phyloP scores from a whole-genome alignment of 2,888 invertebrate species.

The Ceratothoa steindachneri region DNA sequence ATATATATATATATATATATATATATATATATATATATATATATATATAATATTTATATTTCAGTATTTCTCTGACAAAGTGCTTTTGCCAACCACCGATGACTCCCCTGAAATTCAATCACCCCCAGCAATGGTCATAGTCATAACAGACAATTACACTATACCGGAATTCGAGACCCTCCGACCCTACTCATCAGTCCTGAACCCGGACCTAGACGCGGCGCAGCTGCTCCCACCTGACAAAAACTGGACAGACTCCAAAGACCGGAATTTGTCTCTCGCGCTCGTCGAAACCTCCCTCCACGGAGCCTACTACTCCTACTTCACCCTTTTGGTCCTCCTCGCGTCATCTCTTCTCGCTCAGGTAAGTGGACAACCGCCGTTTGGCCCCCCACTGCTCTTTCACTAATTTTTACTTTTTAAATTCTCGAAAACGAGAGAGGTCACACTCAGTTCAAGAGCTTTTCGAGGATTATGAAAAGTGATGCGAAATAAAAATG shows the following conservation, averaged over 20 bases:
- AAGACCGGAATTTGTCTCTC: neutral
- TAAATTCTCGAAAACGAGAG: too few species aligned
- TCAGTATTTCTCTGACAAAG: constrained; percentile 35
- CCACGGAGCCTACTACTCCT: constrained; percentile 67
- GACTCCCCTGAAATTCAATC: neutral
- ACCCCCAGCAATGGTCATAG: neutral
- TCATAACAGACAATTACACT: neutral
- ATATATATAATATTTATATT: constrained; percentile 9
- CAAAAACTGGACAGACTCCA: neutral
- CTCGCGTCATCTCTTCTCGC: constrained; percentile 39
- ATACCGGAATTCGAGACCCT: neutral
- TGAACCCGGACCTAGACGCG: neutral
- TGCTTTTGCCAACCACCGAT: neutral
- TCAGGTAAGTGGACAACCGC: constrained; percentile 34
- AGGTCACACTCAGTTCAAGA: too few species aligned
- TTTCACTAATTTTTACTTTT: too few species aligned
- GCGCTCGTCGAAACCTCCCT: neutral
- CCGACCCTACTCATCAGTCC: neutral
- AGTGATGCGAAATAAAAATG: too few species aligned
- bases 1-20: neutral
- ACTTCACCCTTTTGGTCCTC: constrained; percentile 66
- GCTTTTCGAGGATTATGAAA: too few species aligned
- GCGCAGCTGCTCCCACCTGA: too few species aligned
- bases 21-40: neutral
- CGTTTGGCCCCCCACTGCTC: too few species aligned